Conservation (phyloP, 2,888 invertebrate species). For the Drosophila affinis region DNA sequence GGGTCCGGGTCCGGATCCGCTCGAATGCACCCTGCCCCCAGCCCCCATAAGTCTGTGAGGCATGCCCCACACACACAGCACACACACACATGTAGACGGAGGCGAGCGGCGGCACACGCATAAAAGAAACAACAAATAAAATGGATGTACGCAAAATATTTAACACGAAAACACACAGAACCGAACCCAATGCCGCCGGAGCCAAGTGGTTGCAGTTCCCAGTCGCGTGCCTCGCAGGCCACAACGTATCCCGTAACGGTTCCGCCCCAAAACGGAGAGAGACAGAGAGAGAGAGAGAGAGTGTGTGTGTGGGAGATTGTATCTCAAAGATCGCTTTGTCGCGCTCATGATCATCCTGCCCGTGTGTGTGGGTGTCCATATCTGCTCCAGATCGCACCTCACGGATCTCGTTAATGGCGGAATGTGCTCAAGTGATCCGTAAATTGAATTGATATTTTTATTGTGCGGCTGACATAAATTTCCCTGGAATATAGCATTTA, state of each 20-base stretch:
- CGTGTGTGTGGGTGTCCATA: constrained; percentile 11
- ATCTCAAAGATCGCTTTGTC: constrained; percentile 9
- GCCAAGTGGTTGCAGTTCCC: constrained; percentile 77
- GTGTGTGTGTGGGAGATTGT: constrained; percentile 15
- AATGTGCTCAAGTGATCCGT: constrained; percentile 22
- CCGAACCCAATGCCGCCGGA: constrained; percentile 45
- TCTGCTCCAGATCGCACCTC: constrained; percentile 13
- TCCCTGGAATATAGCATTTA: constrained; percentile 14
- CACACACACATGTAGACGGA: constrained; percentile 7
- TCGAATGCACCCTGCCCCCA: constrained; percentile 14
- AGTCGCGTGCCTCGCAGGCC: constrained; percentile 73
- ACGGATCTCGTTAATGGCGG: constrained; percentile 7
- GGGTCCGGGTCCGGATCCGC: too few species aligned
- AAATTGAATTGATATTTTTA: constrained; percentile 30
- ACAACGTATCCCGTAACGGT: constrained; percentile 67
- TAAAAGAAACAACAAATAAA: constrained; percentile 63
- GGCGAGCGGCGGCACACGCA: constrained; percentile 3
- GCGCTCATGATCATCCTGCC: neutral
- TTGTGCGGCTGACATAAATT: constrained; percentile 25
- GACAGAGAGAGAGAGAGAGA: neutral
- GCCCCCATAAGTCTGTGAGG: neutral
- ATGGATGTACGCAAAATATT: constrained; percentile 74
- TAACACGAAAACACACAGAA: constrained; percentile 68
- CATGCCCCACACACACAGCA: constrained; percentile 4
- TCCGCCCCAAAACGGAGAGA: constrained; percentile 1